Conservation (phyloP, 2,113 vertebrate species). For the Epinephelus lanceolatus region DNA sequence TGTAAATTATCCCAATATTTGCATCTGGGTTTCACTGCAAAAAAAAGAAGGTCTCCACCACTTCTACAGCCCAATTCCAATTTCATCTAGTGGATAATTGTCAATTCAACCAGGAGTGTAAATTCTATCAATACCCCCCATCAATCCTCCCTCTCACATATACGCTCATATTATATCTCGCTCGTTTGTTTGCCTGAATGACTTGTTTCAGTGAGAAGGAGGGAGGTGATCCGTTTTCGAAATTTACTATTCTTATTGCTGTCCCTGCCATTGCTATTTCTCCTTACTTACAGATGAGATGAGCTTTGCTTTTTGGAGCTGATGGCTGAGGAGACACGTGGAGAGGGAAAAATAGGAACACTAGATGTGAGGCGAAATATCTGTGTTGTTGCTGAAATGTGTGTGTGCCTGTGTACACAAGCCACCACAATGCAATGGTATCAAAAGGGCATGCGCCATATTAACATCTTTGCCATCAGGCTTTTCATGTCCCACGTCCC, state of each 20-base stretch:
- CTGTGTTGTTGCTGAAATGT: not conserved
- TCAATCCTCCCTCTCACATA: constrained; percentile 62
- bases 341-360: not conserved
- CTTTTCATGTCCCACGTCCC: constrained; percentile 11
- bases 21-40: constrained; percentile 64
- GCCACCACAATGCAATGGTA: constrained; percentile 21
- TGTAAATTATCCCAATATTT: constrained; percentile 79
- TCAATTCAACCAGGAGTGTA: constrained; percentile 70
- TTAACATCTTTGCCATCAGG: constrained; percentile 31
- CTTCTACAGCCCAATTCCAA: constrained; percentile 72
- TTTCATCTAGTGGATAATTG: constrained; percentile 75
- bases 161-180: constrained; percentile 33
- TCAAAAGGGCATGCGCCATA: constrained; percentile 23
- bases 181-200: constrained; percentile 58
- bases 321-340: not conserved
- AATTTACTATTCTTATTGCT: constrained; percentile 50
- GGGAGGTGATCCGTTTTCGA: constrained; percentile 49
- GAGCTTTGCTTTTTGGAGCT: constrained; percentile 25
- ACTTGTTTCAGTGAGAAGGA: constrained; percentile 56
- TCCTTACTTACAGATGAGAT: constrained; percentile 54
- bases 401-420: constrained; percentile 16
- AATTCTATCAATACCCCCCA: constrained; percentile 68
- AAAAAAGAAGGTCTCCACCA: constrained; percentile 48
- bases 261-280: constrained; percentile 38
- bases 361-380: constrained; percentile 9